Evolutionary conservation across 2,113 vertebrate species (phyloP).

Genomic region (Antechinus flavipes): DNA sequence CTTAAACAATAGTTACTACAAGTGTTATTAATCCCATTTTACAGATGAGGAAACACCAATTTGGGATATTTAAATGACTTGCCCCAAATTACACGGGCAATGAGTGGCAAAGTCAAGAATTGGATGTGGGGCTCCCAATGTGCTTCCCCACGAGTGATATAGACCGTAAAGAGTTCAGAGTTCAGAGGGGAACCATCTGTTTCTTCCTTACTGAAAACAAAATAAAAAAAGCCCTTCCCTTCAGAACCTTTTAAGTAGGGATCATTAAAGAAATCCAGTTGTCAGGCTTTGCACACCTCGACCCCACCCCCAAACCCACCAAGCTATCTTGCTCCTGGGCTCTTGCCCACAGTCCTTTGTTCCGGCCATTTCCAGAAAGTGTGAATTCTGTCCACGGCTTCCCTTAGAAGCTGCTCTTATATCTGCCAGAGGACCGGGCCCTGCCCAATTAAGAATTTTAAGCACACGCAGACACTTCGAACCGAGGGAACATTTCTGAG

Average conservation of each 20-base stretch:
- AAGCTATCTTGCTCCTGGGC: background rate
- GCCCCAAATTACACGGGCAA: background rate
- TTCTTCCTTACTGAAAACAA: background rate
- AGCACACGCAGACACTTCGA: background rate
- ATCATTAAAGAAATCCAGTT: background rate
- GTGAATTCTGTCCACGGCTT: background rate
- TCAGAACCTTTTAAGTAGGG: background rate
- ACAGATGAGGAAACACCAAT: background rate
- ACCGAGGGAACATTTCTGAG: background rate
- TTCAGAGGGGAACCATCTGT: background rate
- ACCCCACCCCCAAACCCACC: background rate
- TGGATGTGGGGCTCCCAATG: background rate
- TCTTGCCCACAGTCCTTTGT: constrained; percentile 5
- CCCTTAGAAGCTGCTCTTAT: background rate
- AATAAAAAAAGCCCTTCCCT: background rate
- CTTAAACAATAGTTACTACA: background rate
- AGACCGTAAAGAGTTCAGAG: background rate
- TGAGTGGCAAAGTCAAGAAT: background rate
- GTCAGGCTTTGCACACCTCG: background rate
- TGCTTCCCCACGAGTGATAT: background rate
- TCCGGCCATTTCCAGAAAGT: constrained; percentile 6
- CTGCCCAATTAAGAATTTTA: background rate
- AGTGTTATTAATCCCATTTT: background rate
- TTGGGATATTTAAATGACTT: background rate
- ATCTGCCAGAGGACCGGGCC: constrained; percentile 6